phyloP scores from a whole-genome alignment of 1,140 invertebrate species.

The Hyles euphorbiae region DNA sequence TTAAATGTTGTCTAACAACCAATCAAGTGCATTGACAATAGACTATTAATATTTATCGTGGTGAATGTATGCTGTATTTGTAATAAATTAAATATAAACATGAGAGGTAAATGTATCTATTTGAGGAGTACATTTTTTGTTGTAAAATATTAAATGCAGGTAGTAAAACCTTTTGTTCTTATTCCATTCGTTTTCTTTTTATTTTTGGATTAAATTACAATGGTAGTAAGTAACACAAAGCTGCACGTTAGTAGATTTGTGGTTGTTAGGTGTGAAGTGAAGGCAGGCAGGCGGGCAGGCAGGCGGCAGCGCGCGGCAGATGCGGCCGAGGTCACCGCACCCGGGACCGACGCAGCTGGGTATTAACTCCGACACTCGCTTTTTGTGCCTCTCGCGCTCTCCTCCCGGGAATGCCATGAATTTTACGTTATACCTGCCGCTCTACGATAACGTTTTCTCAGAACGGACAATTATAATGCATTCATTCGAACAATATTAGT shows the following conservation, averaged over 20 bases:
- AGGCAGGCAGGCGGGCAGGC: constrained; percentile 24
- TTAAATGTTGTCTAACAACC: too few relatives aligned
- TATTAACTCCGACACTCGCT: constrained; percentile 36
- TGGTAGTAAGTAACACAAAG: constrained; percentile 10
- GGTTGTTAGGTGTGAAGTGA: constrained; percentile 46
- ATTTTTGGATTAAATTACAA: background rate
- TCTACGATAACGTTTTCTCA: constrained; percentile 14
- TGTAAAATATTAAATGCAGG: too few relatives aligned
- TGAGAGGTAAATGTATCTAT: too few relatives aligned
- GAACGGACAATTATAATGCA: constrained; percentile 7
- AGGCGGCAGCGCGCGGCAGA: constrained; percentile 38
- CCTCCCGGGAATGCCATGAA: constrained; percentile 19
- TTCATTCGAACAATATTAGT: background rate
- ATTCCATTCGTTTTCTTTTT: too few relatives aligned
- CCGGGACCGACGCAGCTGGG: constrained; percentile 48
- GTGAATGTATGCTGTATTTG: too few relatives aligned
- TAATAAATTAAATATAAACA: too few relatives aligned
- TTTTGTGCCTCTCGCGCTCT: constrained; percentile 34
- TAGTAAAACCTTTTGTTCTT: too few relatives aligned
- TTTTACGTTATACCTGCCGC: constrained; percentile 14
- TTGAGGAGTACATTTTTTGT: too few relatives aligned
- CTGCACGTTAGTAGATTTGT: constrained; percentile 29
- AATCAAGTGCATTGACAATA: too few relatives aligned
- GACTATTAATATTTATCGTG: too few relatives aligned
- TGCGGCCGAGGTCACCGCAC: constrained; percentile 58